These are phyloP conservation scores for Lagorchestes hirsutus DNA, from an alignment of 2,797 vertebrate species.

Conservation along the genomic window DNA sequence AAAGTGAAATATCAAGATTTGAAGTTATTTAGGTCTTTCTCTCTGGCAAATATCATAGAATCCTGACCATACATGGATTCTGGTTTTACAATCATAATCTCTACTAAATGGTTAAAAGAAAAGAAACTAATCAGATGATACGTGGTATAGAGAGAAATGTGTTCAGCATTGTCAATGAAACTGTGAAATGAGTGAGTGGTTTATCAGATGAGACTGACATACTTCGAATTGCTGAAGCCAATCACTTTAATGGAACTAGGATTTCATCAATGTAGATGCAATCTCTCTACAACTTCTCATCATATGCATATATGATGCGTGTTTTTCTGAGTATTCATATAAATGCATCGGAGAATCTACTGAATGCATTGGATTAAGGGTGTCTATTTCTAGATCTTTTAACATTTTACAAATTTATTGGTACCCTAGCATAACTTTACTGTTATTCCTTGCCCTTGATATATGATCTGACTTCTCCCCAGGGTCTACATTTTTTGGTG, in stretches of 20 bases:
- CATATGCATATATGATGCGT: background rate
- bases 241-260: background rate
- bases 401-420: background rate
- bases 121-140: background rate
- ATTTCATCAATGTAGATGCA: background rate
- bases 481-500: background rate
- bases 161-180: constrained; percentile 7
- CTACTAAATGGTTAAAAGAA: background rate
- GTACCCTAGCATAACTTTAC: background rate
- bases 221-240: background rate
- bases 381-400: background rate
- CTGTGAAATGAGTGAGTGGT: background rate
- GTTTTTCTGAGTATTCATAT: background rate
- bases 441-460: background rate
- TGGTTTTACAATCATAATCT: background rate
- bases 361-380: background rate
- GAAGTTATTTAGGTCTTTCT: constrained; percentile 23
- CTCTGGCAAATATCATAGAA: constrained; percentile 38
- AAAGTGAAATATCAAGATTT: constrained; percentile 61
- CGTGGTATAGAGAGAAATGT: background rate
- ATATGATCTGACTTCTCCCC: background rate
- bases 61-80: constrained; percentile 13
- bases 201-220: background rate
- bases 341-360: background rate
- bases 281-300: background rate